A percentile compares a stretch with the other conserved stretches of the same genome.
phyloP scores from a whole-genome alignment of 2,797 vertebrate genomes.

The Lophotriccus pileatus region DNA sequence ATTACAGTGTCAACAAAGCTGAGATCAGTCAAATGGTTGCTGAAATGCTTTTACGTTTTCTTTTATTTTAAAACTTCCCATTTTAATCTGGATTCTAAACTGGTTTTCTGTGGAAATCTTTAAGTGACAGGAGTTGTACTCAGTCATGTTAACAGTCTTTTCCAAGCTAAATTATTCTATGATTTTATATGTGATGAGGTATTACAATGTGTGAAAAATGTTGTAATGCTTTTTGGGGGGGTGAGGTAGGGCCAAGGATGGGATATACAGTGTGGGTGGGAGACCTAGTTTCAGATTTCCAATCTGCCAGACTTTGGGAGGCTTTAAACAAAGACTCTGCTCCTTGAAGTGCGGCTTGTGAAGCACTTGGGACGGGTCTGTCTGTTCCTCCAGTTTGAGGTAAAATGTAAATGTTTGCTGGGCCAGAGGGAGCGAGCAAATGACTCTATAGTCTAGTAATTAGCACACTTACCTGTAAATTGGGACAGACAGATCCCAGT shows the following conservation, averaged over 20 bases:
- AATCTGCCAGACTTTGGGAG: not conserved
- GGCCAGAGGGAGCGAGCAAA: constrained; percentile 51
- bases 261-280: too few species aligned
- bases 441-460: constrained; percentile 52
- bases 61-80: not conserved
- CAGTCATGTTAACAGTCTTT: not conserved
- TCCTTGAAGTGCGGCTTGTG: rapidly evolving
- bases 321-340: not conserved
- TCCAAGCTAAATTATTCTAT: not conserved
- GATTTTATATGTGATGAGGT: not conserved
- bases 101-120: not conserved
- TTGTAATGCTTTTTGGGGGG: not conserved
- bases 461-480: constrained; percentile 14
- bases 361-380: not conserved
- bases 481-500: constrained; percentile 33
- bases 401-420: constrained; percentile 47
- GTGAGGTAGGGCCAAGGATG: not conserved
- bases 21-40: not conserved
- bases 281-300: not conserved
- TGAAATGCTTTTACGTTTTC: not conserved
- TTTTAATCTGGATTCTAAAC: not conserved
- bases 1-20: not conserved
- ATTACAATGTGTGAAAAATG: not conserved
- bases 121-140: not conserved
- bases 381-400: constrained; percentile 22